phyloP scores from a whole-genome alignment of 2,113 vertebrate genomes.

The Galemys pyrenaicus region DNA sequence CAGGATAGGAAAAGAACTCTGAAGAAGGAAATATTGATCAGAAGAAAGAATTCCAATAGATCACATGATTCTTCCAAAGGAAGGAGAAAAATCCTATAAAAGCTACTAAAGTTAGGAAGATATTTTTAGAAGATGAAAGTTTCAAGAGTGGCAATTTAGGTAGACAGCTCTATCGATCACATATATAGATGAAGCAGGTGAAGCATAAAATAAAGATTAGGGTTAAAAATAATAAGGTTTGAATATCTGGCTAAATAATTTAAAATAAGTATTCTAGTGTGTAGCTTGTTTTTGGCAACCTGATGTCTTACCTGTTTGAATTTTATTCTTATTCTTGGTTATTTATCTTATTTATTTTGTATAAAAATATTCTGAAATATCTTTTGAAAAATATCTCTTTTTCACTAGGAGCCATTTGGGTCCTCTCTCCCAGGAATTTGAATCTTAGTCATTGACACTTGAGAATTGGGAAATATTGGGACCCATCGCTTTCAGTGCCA shows the following conservation, averaged over 20 bases:
- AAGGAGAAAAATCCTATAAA: neutral
- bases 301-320: neutral
- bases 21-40: neutral
- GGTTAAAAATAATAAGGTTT: neutral
- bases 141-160: neutral
- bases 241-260: neutral
- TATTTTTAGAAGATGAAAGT: neutral
- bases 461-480: neutral
- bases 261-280: neutral
- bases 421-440: neutral
- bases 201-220: neutral
- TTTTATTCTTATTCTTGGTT: neutral
- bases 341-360: neutral
- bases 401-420: neutral
- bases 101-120: neutral
- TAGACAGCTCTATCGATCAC: neutral
- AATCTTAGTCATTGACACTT: neutral
- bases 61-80: neutral
- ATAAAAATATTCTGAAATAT: neutral
- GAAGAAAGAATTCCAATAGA: neutral
- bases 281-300: neutral
- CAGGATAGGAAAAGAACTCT: neutral
- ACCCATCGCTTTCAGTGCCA: neutral
- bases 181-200: neutral
- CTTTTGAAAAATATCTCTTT: neutral